Percentiles rank a stretch among this genome's conserved stretches.
These are phyloP conservation scores for Tetragonula clypearis DNA, from an alignment of 1,140 invertebrate species.

Conservation along the genomic window DNA sequence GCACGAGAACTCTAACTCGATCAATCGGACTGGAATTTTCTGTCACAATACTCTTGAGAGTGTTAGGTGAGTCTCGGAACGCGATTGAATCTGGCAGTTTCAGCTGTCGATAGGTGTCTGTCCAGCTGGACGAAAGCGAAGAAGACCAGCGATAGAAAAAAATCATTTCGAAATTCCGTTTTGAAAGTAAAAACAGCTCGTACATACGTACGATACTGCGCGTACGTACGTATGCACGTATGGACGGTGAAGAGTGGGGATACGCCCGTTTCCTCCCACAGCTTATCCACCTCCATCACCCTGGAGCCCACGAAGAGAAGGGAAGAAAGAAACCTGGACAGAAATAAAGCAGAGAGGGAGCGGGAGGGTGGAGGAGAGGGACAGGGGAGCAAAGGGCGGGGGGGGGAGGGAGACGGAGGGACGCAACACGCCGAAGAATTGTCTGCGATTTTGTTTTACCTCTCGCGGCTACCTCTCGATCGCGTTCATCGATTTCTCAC, in stretches of 20 bases:
- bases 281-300: conserved; percentile 77
- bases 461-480: conserved; percentile 75
- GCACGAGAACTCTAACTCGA: too few relatives aligned
- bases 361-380: not conserved
- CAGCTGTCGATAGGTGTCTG: too few relatives aligned
- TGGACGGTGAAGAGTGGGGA: conserved; percentile 26
- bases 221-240: conserved; percentile 1
- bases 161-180: too few relatives aligned
- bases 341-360: conserved; percentile 37
- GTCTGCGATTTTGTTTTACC: conserved; percentile 77
- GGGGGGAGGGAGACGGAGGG: conserved; percentile 26
- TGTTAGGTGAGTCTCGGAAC: too few relatives aligned
- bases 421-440: conserved; percentile 71
- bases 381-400: not conserved
- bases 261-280: conserved; percentile 66
- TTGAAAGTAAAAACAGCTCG: conserved; percentile 26
- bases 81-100: too few relatives aligned
- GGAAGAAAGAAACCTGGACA: conserved; percentile 46
- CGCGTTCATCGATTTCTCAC: conserved; percentile 81
- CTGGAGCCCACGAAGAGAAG: conserved; percentile 41
- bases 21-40: too few relatives aligned
- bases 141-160: too few relatives aligned
- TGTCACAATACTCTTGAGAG: too few relatives aligned
- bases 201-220: conserved; percentile 21
- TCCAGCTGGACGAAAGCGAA: too few relatives aligned